Conservation (phyloP, 2,797 vertebrate genomes). For the Synaphobranchus kaupii region DNA sequence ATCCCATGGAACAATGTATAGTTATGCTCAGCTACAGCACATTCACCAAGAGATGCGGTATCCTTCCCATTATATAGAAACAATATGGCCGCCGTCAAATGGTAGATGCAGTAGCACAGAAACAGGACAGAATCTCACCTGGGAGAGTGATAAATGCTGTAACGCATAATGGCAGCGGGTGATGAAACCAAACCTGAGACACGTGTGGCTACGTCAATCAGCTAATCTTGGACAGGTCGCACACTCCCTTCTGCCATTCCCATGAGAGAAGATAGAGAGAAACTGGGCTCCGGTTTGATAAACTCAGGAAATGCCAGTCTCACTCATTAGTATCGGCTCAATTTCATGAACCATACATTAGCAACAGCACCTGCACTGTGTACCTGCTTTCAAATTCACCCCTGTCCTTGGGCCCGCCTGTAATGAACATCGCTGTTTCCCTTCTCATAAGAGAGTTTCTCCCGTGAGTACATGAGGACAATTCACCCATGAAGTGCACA, state of each 20-base stretch:
- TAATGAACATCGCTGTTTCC: constrained; percentile 58
- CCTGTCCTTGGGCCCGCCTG: constrained; percentile 64
- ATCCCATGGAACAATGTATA: background rate
- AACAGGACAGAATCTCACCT: background rate
- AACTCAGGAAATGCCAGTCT: constrained; percentile 65
- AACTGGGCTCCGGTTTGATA: constrained; percentile 59
- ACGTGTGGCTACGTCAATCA: constrained; percentile 40
- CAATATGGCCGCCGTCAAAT: background rate
- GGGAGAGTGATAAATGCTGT: background rate
- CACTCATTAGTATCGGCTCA: constrained; percentile 64
- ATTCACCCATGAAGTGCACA: constrained; percentile 48
- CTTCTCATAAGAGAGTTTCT: constrained; percentile 55
- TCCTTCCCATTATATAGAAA: background rate
- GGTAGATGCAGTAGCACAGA: background rate
- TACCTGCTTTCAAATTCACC: constrained; percentile 68
- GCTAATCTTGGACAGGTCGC: constrained; percentile 56
- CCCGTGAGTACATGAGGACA: constrained; percentile 53
- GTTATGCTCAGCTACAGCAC: background rate
- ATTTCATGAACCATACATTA: constrained; percentile 66
- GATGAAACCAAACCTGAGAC: background rate
- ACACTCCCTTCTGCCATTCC: constrained; percentile 53
- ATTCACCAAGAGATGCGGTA: background rate
- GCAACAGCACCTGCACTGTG: constrained; percentile 56
- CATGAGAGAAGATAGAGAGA: constrained; percentile 52
- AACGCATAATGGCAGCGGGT: background rate